These are phyloP conservation scores for Thymelicus lineola DNA, from an alignment of 2,888 invertebrate species.

Conservation along the genomic window DNA sequence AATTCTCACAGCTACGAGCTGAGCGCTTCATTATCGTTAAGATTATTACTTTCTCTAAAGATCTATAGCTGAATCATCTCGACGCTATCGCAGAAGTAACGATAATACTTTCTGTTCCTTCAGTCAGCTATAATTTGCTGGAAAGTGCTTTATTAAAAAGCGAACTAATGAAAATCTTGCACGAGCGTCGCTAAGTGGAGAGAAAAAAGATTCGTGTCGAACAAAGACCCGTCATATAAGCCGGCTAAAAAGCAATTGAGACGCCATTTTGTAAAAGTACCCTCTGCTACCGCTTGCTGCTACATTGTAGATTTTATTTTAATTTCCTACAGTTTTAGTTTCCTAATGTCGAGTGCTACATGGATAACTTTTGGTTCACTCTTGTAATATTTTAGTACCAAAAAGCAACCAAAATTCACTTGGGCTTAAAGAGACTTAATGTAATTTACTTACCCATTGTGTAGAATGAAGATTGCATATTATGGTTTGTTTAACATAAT, in stretches of 20 bases:
- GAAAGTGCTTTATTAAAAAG: slow-evolving; percentile 16
- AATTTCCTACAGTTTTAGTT: too few species aligned
- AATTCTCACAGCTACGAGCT: too few species aligned
- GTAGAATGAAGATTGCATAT: too few species aligned
- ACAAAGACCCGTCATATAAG: slow-evolving; percentile 20
- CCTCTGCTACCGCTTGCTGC: neutral
- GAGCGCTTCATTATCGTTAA: too few species aligned
- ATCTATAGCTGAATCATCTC: neutral
- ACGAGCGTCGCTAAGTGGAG: slow-evolving; percentile 10
- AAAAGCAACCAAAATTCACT: too few species aligned
- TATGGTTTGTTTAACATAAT: too few species aligned
- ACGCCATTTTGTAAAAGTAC: slow-evolving; percentile 14
- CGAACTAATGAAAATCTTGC: slow-evolving; percentile 20
- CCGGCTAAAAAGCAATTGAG: slow-evolving; percentile 16
- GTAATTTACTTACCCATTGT: too few species aligned
- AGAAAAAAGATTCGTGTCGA: slow-evolving; percentile 18
- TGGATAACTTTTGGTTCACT: too few species aligned
- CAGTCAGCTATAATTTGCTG: slow-evolving; percentile 11
- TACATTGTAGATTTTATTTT: neutral
- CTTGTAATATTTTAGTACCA: too few species aligned
- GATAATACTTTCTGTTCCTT: slow-evolving; percentile 9
- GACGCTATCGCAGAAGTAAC: neutral
- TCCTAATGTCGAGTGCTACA: neutral
- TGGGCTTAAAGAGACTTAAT: too few species aligned
- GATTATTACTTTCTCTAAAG: too few species aligned